Percentiles rank a stretch among this genome's conserved stretches.
Evolutionary conservation across 2,113 vertebrate genomes (phyloP).

Genomic region (Lamprologus lemairii): DNA sequence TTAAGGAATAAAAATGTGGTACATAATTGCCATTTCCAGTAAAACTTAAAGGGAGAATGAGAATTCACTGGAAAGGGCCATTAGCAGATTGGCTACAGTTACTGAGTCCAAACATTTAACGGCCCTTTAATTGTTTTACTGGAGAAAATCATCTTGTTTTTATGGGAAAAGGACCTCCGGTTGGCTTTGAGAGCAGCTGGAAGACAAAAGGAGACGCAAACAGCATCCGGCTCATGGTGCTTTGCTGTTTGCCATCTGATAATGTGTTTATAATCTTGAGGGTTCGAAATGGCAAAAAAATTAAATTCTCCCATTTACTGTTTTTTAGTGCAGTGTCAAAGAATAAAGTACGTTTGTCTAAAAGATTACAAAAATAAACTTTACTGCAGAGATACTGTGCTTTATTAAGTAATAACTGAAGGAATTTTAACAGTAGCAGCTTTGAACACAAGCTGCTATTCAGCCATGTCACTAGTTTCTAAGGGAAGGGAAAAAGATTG

Average conservation of each 20-base stretch:
- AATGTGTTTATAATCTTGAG: background rate
- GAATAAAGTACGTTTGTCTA: background rate
- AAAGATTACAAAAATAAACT: background rate
- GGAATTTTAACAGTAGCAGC: background rate
- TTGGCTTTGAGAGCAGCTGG: background rate
- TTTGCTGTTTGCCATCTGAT: background rate
- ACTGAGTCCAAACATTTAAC: background rate
- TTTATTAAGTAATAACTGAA: background rate
- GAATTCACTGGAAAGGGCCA: background rate
- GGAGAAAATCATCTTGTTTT: background rate
- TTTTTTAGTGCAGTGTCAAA: background rate
- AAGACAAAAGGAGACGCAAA: background rate
- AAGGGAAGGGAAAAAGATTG: background rate
- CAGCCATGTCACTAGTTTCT: background rate
- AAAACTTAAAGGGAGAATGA: background rate
- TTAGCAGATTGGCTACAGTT: background rate
- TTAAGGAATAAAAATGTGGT: background rate
- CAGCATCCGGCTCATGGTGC: background rate
- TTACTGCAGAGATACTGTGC: background rate
- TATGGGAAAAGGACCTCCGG: background rate
- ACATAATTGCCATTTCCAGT: background rate
- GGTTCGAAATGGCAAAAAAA: background rate
- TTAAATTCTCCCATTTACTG: rapidly evolving
- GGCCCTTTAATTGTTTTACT: background rate
- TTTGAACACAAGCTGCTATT: background rate